Evolutionary conservation across 2,888 invertebrate genomes (phyloP).

Genomic region (Cheilosia scutellata): DNA sequence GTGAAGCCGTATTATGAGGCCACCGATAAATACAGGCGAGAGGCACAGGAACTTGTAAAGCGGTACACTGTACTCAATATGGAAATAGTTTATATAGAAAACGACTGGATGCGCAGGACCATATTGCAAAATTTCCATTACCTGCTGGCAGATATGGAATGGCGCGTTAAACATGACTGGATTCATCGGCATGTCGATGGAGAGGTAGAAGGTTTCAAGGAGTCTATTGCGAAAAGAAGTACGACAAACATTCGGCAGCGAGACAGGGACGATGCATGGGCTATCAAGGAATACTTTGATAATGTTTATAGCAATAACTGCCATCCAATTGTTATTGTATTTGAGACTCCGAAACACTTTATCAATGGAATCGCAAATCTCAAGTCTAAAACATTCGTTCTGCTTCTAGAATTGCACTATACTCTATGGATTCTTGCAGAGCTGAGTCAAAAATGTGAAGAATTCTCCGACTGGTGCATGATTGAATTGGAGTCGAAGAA

Average conservation of each 20-base stretch:
- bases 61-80: conserved; percentile 80
- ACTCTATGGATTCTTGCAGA: conserved; percentile 81
- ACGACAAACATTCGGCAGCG: conserved; percentile 81
- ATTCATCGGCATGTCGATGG: conserved; percentile 79
- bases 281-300: conserved; percentile 82
- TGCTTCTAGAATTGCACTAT: conserved; percentile 82
- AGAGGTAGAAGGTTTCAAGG: conserved; percentile 81
- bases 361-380: conserved; percentile 80
- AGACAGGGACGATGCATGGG: conserved; percentile 82
- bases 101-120: conserved; percentile 81
- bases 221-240: conserved; percentile 80
- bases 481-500: conserved; percentile 80
- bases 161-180: conserved; percentile 83
- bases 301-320: conserved; percentile 80
- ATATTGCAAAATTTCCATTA: conserved; percentile 84
- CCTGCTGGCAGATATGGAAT: conserved; percentile 81
- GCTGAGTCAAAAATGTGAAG: conserved; percentile 79
- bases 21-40: conserved; percentile 80
- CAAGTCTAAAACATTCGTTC: conserved; percentile 81
- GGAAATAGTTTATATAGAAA: conserved; percentile 83
- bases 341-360: conserved; percentile 80
- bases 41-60: conserved; percentile 78
- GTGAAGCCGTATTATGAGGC: conserved; percentile 81
- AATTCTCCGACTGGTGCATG: conserved; percentile 80
- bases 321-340: conserved; percentile 81